Conservation (phyloP, 2,888 invertebrate species). For the Drosophila colorata region DNA sequence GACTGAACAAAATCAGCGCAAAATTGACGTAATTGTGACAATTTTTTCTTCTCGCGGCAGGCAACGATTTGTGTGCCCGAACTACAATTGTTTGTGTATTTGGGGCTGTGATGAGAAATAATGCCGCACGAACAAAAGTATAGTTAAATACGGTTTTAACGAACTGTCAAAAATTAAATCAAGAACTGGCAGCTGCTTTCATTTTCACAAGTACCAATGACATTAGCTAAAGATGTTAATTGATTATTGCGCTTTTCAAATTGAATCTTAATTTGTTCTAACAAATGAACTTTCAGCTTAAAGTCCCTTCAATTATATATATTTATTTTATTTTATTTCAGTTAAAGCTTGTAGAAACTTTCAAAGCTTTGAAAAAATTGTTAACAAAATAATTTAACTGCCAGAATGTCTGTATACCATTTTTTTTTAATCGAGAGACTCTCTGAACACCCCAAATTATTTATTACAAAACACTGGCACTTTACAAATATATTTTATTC, state of each 20-base stretch:
- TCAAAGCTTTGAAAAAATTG: no score
- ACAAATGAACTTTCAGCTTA: no score
- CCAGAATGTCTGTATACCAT: no score
- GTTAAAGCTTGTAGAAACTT: no score
- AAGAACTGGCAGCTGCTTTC: slow-evolving; percentile 20
- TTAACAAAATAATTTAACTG: no score
- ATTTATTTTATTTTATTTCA: background rate
- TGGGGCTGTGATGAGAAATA: slow-evolving; percentile 25
- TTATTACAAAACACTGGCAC: no score
- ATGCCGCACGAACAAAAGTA: slow-evolving; percentile 22
- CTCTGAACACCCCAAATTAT: no score
- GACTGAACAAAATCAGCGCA: slow-evolving; percentile 65
- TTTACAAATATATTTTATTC: no score
- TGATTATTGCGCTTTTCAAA: background rate
- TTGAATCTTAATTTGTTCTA: background rate
- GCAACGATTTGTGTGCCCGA: slow-evolving; percentile 36
- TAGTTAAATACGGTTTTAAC: slow-evolving; percentile 34
- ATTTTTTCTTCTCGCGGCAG: slow-evolving; percentile 35
- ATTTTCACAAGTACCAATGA: slow-evolving; percentile 2
- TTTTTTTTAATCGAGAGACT: no score
- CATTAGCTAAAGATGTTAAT: slow-evolving; percentile 1
- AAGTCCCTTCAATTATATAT: background rate
- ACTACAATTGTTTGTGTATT: slow-evolving; percentile 16
- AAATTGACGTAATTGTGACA: slow-evolving; percentile 79
- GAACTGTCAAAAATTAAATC: slow-evolving; percentile 33